Base-by-base conservation (phyloP, 2,113 vertebrate genomes). In the Apaloderma vittatum region DNA sequence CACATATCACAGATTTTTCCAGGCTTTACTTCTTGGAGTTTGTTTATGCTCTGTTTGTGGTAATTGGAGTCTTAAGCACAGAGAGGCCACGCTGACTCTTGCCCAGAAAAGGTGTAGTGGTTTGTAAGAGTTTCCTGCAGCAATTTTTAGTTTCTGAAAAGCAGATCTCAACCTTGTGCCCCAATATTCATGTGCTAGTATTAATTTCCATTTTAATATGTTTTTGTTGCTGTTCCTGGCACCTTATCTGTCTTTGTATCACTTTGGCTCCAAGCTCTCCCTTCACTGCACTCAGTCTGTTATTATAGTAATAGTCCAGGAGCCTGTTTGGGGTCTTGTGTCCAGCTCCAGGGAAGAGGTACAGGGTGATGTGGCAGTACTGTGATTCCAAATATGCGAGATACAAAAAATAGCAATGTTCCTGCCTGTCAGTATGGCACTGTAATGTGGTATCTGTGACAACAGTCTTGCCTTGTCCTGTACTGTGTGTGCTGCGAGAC, bases 81-180 rank as follows among this genome's bases (percentile, higher is more conserved):
- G 32, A n/a, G 58, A 59, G 27, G 23, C 36, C 8, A 4, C 48
- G 67, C 51, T 75, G 82, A 32, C 27, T 78, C 15, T 61, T 61
- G 20, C 36, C 36, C 48, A 91, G 75, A 81, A 87, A 90, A 40
- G 43, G 59, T 18, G 8, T 1, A 76, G 74, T 84, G 91, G 72
- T 96, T 96, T 95, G n/a, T 89, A 46, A 19, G 32, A 68, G 4
- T 46, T 96, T 91, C 37, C 54, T 83, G 18, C 67, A 90, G 20
- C 32, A 43, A 2, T 46, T 67, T 34, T 72, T 81, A 10, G 26
- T 54, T 90, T 90, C 30, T 73, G 67, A 76, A 87, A 54, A 80
- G 36, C 15, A 48, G 58, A 73, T 34, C 22, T 83, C 34, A 59
- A 11, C 22, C 54, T 62, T 0, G 0, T 70, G 49, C 13, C 17